phyloP scores from a whole-genome alignment of 2,888 invertebrate genomes.

The Drosophila stalkeri region DNA sequence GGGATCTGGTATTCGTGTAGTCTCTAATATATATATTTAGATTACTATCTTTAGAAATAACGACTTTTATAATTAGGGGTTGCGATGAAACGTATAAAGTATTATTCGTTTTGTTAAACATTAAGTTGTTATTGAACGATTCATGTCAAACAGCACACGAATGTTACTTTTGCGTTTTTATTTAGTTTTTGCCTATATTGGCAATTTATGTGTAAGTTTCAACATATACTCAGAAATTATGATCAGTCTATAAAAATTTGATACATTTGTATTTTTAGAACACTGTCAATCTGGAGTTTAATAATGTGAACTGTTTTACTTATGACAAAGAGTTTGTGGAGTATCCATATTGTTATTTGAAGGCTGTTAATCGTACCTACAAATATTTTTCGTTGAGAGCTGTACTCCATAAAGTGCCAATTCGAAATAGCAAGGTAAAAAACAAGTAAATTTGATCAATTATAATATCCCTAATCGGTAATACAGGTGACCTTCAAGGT shows the following conservation, averaged over 20 bases:
- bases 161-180: slow-evolving; percentile 18
- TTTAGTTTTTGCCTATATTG: background rate
- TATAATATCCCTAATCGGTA: background rate
- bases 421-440: slow-evolving; percentile 35
- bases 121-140: background rate
- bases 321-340: slow-evolving; percentile 6
- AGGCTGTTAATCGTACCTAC: slow-evolving; percentile 62
- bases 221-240: background rate
- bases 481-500: slow-evolving; percentile 29
- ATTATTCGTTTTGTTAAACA: background rate
- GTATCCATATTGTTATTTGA: slow-evolving; percentile 48
- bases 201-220: slow-evolving; percentile 19
- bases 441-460: background rate
- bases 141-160: background rate
- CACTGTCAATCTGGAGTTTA: slow-evolving; percentile 44
- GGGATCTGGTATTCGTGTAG: too few relatives aligned
- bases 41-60: slow-evolving; percentile 4
- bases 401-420: slow-evolving; percentile 11
- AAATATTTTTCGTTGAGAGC: slow-evolving; percentile 45
- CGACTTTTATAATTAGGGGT: background rate
- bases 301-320: slow-evolving; percentile 45
- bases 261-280: slow-evolving; percentile 25
- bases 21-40: too few relatives aligned
- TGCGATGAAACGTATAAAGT: slow-evolving; percentile 1
- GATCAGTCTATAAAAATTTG: background rate